A percentile compares a stretch with the other conserved stretches of the same genome.
These are phyloP conservation scores for Ctenopoma multispine DNA, from an alignment of 2,797 vertebrate genomes.

Conservation along the genomic window DNA sequence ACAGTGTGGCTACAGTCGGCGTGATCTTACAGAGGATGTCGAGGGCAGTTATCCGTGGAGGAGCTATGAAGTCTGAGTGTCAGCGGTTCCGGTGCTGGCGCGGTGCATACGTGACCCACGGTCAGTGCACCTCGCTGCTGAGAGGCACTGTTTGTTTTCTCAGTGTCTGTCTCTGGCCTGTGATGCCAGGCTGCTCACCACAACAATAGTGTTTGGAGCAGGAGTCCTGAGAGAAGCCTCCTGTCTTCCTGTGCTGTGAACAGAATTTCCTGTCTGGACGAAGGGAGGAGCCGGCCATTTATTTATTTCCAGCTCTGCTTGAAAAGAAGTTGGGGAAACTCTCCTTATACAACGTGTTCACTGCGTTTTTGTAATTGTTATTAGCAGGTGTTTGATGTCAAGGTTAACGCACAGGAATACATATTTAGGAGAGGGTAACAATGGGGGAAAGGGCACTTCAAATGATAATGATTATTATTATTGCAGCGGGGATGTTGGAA, in stretches of 20 bases:
- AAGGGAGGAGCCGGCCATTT: slow-evolving; percentile 76
- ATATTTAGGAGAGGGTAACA: slow-evolving; percentile 75
- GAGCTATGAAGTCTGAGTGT: slow-evolving; percentile 15
- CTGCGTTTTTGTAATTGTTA: slow-evolving; percentile 77
- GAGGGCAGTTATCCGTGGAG: slow-evolving; percentile 31
- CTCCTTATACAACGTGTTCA: slow-evolving; percentile 69
- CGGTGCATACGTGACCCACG: slow-evolving; percentile 82
- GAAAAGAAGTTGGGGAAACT: slow-evolving; percentile 85
- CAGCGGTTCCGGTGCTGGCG: slow-evolving; percentile 28
- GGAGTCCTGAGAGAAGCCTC: slow-evolving; percentile 85
- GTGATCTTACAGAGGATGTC: slow-evolving; percentile 11
- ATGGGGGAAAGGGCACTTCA: slow-evolving; percentile 82
- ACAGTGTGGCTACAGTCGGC: slow-evolving; percentile 16
- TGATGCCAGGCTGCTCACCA: slow-evolving; percentile 82
- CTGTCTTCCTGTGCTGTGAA: slow-evolving; percentile 86
- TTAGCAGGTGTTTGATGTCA: slow-evolving; percentile 85
- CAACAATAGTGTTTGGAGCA: slow-evolving; percentile 90
- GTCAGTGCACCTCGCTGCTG: slow-evolving; percentile 67
- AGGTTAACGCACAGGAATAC: slow-evolving; percentile 62
- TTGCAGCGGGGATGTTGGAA: slow-evolving; percentile 75
- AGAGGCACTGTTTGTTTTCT: slow-evolving; percentile 84
- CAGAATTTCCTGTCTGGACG: slow-evolving; percentile 84
- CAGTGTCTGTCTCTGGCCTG: slow-evolving; percentile 79
- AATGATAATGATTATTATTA: slow-evolving; percentile 83
- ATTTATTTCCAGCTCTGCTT: slow-evolving; percentile 84